A percentile compares a stretch with the other conserved stretches of the same genome.
Evolutionary conservation across 35 echinoderm and acorn worm species (phyloP).

Genomic region (Eucidaris tribuloides): DNA sequence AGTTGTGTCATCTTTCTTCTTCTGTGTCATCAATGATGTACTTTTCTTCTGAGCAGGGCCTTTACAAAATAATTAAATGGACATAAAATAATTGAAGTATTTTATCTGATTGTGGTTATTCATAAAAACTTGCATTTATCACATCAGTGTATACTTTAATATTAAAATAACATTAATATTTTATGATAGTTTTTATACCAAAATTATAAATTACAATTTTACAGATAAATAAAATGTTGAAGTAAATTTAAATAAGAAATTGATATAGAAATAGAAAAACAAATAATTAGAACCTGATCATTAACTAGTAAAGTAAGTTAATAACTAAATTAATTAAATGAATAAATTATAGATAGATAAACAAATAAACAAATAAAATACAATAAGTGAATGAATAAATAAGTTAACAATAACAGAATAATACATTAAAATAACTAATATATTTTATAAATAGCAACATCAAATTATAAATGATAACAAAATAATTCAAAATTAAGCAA

Average conservation of each 20-base stretch:
- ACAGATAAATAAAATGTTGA: not conserved
- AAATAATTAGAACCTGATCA: too few species aligned
- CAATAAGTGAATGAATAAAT: too few species aligned
- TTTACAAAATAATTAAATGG: not conserved
- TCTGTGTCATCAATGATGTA: conserved; percentile 61
- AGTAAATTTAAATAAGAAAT: not conserved
- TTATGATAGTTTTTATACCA: not conserved
- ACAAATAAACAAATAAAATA: too few species aligned
- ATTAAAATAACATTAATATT: not conserved
- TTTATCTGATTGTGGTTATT: not conserved
- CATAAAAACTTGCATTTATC: not conserved
- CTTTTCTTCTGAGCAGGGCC: conserved; percentile 25
- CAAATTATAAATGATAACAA: not conserved
- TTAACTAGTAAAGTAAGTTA: too few species aligned
- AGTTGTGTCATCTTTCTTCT: conserved; percentile 35
- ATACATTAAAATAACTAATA: not conserved
- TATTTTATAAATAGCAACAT: not conserved
- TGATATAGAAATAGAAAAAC: too few species aligned
- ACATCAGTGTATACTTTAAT: not conserved
- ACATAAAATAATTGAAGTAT: not conserved
- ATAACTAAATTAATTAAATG: not conserved
- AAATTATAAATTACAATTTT: not conserved
- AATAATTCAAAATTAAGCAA: too few species aligned
- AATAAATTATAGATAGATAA: not conserved
- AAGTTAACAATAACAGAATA: too few species aligned